These are phyloP conservation scores for Ginglymostoma cirratum DNA, from an alignment of 2,113 vertebrate species.

Conservation along the genomic window DNA sequence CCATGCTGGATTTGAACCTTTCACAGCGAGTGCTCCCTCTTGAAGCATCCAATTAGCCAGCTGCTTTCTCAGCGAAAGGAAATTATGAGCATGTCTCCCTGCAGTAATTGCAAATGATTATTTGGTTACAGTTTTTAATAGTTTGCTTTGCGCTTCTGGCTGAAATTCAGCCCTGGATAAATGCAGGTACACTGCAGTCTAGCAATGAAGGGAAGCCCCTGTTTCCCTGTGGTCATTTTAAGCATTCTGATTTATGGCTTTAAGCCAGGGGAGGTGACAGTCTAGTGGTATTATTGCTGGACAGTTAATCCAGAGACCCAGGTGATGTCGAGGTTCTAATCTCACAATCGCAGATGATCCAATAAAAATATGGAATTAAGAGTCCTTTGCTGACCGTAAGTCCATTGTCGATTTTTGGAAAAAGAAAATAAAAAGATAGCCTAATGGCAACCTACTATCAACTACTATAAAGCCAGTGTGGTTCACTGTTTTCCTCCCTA, in stretches of 20 bases:
- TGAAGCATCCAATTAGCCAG: slow-evolving; percentile 20
- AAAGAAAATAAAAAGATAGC: too few relatives aligned
- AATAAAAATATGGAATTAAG: too few relatives aligned
- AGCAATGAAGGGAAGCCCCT: background rate
- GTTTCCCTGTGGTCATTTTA: background rate
- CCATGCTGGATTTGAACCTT: background rate
- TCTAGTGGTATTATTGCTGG: too few relatives aligned
- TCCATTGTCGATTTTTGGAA: too few relatives aligned
- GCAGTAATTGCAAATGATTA: slow-evolving; percentile 22
- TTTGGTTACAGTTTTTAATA: slow-evolving; percentile 18
- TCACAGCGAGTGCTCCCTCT: background rate
- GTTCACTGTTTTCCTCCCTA: too few relatives aligned
- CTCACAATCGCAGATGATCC: too few relatives aligned
- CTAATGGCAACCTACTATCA: too few relatives aligned
- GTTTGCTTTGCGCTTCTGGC: background rate
- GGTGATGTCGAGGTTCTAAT: too few relatives aligned
- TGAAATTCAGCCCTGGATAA: background rate
- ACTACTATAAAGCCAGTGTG: too few relatives aligned
- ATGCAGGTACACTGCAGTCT: background rate
- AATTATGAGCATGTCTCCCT: background rate
- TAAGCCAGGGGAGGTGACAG: too few relatives aligned
- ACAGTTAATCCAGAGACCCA: too few relatives aligned
- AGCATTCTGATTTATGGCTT: background rate
- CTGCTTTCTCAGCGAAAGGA: background rate
- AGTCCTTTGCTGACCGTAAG: too few relatives aligned